Evolutionary conservation across 2,888 invertebrate species (phyloP).

Genomic region (Morpho achilles): DNA sequence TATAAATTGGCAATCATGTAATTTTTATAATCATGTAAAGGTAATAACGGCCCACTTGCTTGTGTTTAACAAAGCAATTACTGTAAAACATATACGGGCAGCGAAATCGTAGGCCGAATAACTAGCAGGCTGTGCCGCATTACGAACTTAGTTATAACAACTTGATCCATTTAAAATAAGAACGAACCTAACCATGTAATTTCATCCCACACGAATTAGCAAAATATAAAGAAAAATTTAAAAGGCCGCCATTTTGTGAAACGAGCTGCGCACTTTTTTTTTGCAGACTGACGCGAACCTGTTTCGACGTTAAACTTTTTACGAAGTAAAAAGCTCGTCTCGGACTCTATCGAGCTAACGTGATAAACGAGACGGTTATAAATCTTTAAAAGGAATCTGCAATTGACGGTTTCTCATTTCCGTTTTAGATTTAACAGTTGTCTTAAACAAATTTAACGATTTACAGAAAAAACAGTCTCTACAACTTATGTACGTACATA

Average conservation of each 20-base stretch:
- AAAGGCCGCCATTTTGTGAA: constrained; percentile 32
- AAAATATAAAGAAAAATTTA: constrained; percentile 25
- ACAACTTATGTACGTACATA: too few species aligned
- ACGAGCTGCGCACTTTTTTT: constrained; percentile 24
- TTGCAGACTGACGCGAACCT: constrained; percentile 26
- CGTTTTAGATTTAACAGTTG: constrained; percentile 10
- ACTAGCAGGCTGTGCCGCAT: background rate
- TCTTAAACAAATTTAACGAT: constrained; percentile 12
- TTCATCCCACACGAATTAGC: constrained; percentile 29
- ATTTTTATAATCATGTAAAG: too few species aligned
- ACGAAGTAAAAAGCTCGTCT: constrained; percentile 27
- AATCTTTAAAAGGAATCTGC: constrained; percentile 25
- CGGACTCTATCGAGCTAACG: constrained; percentile 21
- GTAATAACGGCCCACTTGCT: too few species aligned
- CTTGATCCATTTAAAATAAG: constrained; percentile 22
- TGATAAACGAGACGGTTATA: constrained; percentile 24
- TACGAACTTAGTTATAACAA: constrained; percentile 8
- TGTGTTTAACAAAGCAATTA: too few species aligned
- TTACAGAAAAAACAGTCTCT: too few species aligned
- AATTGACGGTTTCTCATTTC: constrained; percentile 25
- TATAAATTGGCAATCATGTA: too few species aligned
- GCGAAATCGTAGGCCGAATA: constrained; percentile 7
- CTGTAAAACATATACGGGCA: too few species aligned
- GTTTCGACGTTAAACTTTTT: constrained; percentile 29
- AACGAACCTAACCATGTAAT: constrained; percentile 25